A percentile compares a stretch with the other conserved stretches of the same genome.
phyloP scores from a whole-genome alignment of 2,113 vertebrate genomes.

The Sinosuthora webbiana region DNA sequence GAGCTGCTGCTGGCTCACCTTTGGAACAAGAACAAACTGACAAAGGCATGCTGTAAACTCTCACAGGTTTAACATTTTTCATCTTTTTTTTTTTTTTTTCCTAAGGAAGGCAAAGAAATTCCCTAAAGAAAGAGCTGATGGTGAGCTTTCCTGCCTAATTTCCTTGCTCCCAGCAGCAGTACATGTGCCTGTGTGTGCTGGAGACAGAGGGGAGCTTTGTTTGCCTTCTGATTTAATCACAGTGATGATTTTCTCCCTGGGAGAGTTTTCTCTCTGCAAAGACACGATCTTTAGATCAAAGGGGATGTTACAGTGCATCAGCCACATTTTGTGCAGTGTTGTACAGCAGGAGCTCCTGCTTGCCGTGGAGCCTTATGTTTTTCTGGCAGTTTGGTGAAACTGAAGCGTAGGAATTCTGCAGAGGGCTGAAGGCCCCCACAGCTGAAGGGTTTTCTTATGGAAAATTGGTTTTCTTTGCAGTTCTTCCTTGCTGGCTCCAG shows the following conservation, averaged over 20 bases:
- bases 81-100: background rate
- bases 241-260: background rate
- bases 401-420: background rate
- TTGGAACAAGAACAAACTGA: background rate
- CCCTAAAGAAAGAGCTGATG: background rate
- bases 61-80: background rate
- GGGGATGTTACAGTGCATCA: background rate
- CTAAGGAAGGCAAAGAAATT: background rate
- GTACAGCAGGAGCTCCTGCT: background rate
- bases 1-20: background rate
- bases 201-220: background rate
- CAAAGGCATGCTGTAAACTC: background rate
- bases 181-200: rapidly evolving
- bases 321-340: background rate
- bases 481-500: background rate
- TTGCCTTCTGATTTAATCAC: background rate
- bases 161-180: background rate
- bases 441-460: background rate
- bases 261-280: background rate
- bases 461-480: background rate
- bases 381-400: background rate
- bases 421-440: background rate
- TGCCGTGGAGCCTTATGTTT: background rate
- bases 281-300: background rate
- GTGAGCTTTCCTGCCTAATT: background rate